phyloP scores from a whole-genome alignment of 2,797 vertebrate genomes.

The Lophotriccus pileatus region DNA sequence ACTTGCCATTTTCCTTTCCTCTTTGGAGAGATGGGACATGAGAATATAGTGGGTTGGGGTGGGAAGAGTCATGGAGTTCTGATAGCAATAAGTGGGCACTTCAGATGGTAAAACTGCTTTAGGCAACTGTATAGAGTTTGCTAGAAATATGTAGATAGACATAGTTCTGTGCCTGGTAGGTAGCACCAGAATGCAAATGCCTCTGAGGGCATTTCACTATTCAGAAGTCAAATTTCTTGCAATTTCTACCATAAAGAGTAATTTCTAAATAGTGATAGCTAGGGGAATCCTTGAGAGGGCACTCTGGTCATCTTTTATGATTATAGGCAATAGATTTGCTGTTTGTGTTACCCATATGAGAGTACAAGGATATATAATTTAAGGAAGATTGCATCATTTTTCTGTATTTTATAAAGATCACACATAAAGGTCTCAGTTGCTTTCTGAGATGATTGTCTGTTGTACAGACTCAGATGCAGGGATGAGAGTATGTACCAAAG shows the following conservation, averaged over 20 bases:
- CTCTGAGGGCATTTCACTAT: neutral
- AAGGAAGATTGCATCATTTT: neutral
- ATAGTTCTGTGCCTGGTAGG: neutral
- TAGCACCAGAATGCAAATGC: neutral
- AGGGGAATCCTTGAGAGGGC: neutral
- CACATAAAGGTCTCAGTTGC: neutral
- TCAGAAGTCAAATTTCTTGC: neutral
- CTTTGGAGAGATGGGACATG: neutral
- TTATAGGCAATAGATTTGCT: neutral
- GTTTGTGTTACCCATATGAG: neutral
- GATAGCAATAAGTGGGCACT: neutral
- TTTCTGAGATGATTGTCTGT: neutral
- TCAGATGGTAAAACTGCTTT: neutral
- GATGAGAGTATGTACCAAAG: neutral
- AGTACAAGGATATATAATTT: neutral
- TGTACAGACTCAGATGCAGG: neutral
- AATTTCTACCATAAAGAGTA: neutral
- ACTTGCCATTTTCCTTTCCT: neutral
- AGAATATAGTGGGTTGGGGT: accelerated
- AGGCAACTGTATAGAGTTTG: neutral
- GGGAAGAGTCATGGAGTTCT: neutral
- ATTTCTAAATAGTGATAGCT: neutral
- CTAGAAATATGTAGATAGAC: neutral
- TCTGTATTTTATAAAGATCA: neutral
- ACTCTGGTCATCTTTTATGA: neutral